Evolutionary conservation across 2,888 invertebrate genomes (phyloP).

Genomic region (Thereva nobilitata): DNA sequence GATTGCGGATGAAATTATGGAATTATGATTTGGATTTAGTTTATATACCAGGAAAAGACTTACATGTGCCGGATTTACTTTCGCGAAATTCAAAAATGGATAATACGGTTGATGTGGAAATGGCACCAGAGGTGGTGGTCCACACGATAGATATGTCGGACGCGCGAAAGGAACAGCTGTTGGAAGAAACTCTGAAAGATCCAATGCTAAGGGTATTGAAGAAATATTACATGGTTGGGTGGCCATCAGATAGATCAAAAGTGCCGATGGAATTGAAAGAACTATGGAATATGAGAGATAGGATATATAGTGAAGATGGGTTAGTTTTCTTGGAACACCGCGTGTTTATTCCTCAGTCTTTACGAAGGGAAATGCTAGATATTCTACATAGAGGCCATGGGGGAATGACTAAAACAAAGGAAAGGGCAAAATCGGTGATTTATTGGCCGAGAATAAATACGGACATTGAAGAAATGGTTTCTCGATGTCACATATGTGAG

Average conservation of each 20-base stretch:
- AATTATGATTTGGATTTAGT: constrained; percentile 43
- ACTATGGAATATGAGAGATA: constrained; percentile 5
- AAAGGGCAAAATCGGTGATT: constrained; percentile 28
- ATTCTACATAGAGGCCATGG: constrained; percentile 42
- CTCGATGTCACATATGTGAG: constrained; percentile 1
- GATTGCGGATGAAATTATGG: constrained; percentile 45
- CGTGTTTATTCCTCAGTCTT: constrained; percentile 38
- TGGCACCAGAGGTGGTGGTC: constrained; percentile 24
- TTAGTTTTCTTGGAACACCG: constrained; percentile 38
- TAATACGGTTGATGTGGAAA: constrained; percentile 26
- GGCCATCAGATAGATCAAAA: background rate
- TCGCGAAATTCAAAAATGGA: constrained; percentile 37
- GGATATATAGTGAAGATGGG: constrained; percentile 39
- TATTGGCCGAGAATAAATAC: constrained; percentile 7
- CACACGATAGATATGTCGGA: constrained; percentile 25
- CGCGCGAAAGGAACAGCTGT: too few relatives aligned
- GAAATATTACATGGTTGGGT: background rate
- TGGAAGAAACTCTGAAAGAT: too few relatives aligned
- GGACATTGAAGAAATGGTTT: constrained; percentile 3
- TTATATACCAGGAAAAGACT: constrained; percentile 43
- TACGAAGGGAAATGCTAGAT: constrained; percentile 38
- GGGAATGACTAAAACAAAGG: constrained; percentile 40
- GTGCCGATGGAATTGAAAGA: constrained; percentile 1
- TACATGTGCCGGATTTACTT: constrained; percentile 43
- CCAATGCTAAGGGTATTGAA: too few relatives aligned